Conservation (phyloP, 2,888 invertebrate species). For the Ceriagrion tenellum region DNA sequence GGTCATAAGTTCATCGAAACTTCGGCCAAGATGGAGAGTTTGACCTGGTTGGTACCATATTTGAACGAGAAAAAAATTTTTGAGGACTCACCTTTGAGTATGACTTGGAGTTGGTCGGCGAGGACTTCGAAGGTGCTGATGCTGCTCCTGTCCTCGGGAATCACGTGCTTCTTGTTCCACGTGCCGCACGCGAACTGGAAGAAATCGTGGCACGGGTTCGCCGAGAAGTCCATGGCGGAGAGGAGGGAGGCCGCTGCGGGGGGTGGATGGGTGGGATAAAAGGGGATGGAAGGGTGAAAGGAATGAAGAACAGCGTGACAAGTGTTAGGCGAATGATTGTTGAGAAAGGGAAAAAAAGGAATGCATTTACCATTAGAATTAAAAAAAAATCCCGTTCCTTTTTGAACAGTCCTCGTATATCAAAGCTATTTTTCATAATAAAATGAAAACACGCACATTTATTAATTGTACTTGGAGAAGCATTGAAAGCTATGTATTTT, state of each 20-base stretch:
- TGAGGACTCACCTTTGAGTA: slow-evolving; percentile 82
- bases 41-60: too few species aligned
- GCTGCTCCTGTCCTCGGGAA: slow-evolving; percentile 90
- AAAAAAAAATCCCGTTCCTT: too few species aligned
- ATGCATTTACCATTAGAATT: too few species aligned
- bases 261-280: too few species aligned
- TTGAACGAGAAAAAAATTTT: neutral
- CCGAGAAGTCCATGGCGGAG: slow-evolving; percentile 88
- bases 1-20: too few species aligned
- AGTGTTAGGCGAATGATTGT: neutral
- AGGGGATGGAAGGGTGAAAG: neutral
- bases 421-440: too few species aligned
- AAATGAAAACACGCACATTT: too few species aligned
- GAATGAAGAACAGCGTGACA: neutral
- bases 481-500: too few species aligned
- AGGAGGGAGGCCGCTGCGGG: slow-evolving; percentile 87
- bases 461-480: too few species aligned
- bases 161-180: slow-evolving; percentile 92
- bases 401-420: too few species aligned
- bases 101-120: slow-evolving; percentile 89
- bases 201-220: slow-evolving; percentile 91
- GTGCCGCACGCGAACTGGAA: slow-evolving; percentile 93
- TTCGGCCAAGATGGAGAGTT: too few species aligned
- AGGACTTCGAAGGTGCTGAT: slow-evolving; percentile 93
- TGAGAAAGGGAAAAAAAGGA: neutral